Conservation (phyloP, 1,140 invertebrate species). For the Adelges cooleyi region DNA sequence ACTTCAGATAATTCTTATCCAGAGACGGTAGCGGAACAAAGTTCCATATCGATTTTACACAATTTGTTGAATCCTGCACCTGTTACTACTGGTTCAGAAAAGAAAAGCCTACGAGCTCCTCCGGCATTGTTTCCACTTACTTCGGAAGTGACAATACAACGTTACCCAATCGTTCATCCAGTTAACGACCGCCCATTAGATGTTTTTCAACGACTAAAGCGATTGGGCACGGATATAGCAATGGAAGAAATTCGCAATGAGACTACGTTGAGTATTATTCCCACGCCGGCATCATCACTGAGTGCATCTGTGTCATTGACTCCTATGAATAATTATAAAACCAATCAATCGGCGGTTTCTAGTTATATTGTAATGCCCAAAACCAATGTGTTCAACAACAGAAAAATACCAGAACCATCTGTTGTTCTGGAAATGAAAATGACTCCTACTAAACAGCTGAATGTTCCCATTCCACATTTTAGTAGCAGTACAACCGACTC, state of each 20-base stretch:
- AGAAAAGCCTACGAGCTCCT: conserved; percentile 13
- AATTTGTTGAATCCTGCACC: conserved; percentile 11
- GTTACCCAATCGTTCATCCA: conserved; percentile 21
- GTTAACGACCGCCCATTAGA: background rate
- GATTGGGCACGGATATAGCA: conserved; percentile 33
- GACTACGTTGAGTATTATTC: conserved; percentile 3
- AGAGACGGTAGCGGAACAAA: conserved; percentile 6
- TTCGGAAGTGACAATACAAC: conserved; percentile 22
- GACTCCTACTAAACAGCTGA: background rate
- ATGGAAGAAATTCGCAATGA: conserved; percentile 28
- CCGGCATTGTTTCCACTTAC: conserved; percentile 17
- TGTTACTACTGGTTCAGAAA: background rate
- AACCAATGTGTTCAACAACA: conserved; percentile 24
- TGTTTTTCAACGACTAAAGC: conserved; percentile 32
- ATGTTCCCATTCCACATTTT: background rate
- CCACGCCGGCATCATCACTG: background rate
- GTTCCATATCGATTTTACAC: background rate
- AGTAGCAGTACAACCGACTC: background rate
- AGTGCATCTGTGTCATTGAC: conserved; percentile 2
- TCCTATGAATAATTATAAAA: conserved; percentile 9
- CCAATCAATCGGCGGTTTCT: background rate
- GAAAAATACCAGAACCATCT: conserved; percentile 19
- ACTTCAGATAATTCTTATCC: background rate
- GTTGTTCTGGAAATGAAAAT: conserved; percentile 18
- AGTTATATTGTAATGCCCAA: background rate